Evolutionary conservation across 2,797 vertebrate species (phyloP).

Genomic region (Apodemus agrarius): DNA sequence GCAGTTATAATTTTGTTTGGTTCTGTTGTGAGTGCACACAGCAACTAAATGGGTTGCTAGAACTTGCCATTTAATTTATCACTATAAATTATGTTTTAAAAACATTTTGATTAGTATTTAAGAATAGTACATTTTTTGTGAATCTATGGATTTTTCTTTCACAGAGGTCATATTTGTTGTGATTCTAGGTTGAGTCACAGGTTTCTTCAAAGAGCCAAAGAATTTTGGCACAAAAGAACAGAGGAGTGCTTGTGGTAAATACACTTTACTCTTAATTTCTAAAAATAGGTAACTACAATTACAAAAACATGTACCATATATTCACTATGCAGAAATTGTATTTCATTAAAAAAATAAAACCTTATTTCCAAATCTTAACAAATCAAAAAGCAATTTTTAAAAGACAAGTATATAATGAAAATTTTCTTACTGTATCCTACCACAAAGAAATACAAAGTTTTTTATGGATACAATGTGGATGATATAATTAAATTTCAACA

Average conservation of each 20-base stretch:
- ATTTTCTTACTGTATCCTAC: neutral
- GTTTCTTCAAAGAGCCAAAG: neutral
- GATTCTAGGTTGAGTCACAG: neutral
- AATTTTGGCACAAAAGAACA: neutral
- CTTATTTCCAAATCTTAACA: neutral
- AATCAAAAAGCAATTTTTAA: neutral
- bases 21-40: neutral
- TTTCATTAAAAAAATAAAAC: neutral
- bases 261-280: neutral
- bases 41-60: neutral
- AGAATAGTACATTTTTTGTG: neutral
- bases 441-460: neutral
- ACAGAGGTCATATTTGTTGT: neutral
- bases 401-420: neutral
- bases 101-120: neutral
- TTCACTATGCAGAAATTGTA: neutral
- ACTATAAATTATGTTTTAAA: neutral
- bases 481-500: neutral
- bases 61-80: neutral
- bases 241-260: neutral
- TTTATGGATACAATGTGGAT: neutral
- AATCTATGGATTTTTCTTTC: conserved; percentile 20
- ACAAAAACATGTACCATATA: neutral
- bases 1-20: neutral
- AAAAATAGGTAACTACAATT: neutral